phyloP scores from a whole-genome alignment of 2,113 vertebrate species.

The Phodopus roborovskii region DNA sequence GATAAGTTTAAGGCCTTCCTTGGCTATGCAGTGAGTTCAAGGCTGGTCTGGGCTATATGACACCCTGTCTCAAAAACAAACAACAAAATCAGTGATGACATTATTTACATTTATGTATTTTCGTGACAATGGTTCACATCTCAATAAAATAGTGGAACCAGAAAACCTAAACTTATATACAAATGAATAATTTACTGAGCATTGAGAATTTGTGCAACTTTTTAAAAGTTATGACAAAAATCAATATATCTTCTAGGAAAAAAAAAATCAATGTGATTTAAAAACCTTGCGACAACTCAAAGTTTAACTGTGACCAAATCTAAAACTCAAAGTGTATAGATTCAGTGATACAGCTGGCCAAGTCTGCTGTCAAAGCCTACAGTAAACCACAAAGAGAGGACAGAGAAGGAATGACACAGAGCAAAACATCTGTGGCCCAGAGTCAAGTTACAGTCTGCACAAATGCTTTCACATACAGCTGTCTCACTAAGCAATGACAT shows the following conservation, averaged over 20 bases:
- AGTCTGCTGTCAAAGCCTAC: not conserved
- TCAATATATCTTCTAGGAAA: slow-evolving; percentile 5
- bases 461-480: slow-evolving; percentile 26
- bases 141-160: slow-evolving; percentile 15
- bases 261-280: not conserved
- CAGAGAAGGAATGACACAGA: slow-evolving; percentile 32
- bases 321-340: not conserved
- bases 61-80: not conserved
- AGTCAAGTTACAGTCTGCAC: slow-evolving; percentile 50
- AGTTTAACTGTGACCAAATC: slow-evolving; percentile 30
- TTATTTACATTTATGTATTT: slow-evolving; percentile 15
- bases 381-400: not conserved
- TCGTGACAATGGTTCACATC: slow-evolving; percentile 17
- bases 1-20: not conserved
- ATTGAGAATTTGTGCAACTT: not conserved
- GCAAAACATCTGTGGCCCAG: not conserved
- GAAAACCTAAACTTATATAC: slow-evolving; percentile 1
- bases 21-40: not conserved
- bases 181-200: not conserved
- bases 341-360: not conserved
- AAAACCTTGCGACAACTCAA: slow-evolving; percentile 16
- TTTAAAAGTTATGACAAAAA: slow-evolving; percentile 57
- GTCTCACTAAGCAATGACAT: not conserved
- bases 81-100: not conserved
- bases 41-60: not conserved